These are phyloP conservation scores for Orcinus orca DNA, from an alignment of 2,113 vertebrate genomes.

Conservation along the genomic window DNA sequence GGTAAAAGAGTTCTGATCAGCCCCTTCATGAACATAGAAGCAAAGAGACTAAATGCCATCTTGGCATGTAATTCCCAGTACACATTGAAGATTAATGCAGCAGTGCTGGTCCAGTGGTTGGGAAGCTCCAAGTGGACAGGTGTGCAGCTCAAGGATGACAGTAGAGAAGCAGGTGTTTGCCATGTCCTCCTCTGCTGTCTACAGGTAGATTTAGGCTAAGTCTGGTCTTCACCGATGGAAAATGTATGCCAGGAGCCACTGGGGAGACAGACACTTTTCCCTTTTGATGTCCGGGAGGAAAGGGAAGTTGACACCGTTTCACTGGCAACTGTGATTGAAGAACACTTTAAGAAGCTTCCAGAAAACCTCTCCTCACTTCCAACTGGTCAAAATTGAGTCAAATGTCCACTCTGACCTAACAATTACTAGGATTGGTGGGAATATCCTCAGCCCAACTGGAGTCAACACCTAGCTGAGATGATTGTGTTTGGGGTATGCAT, in stretches of 20 bases:
- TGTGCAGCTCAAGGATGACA: background rate
- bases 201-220: too few relatives aligned
- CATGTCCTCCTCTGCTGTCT: background rate
- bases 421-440: background rate
- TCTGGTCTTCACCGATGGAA: too few relatives aligned
- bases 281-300: background rate
- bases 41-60: background rate
- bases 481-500: background rate
- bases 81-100: fast-evolving
- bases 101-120: fast-evolving
- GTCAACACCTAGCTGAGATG: background rate
- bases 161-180: fast-evolving
- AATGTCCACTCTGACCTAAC: background rate
- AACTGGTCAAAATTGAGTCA: background rate
- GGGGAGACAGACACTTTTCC: background rate
- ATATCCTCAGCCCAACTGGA: background rate
- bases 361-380: background rate
- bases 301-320: background rate
- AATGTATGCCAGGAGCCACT: background rate
- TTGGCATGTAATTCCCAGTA: background rate
- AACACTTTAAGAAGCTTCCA: background rate
- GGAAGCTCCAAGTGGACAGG: fast-evolving
- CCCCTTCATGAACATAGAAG: background rate
- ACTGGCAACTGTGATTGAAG: background rate
- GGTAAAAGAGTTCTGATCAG: background rate